Conservation (phyloP, 92 coral and sea anemone species). For the Epizoanthus scotinus region DNA sequence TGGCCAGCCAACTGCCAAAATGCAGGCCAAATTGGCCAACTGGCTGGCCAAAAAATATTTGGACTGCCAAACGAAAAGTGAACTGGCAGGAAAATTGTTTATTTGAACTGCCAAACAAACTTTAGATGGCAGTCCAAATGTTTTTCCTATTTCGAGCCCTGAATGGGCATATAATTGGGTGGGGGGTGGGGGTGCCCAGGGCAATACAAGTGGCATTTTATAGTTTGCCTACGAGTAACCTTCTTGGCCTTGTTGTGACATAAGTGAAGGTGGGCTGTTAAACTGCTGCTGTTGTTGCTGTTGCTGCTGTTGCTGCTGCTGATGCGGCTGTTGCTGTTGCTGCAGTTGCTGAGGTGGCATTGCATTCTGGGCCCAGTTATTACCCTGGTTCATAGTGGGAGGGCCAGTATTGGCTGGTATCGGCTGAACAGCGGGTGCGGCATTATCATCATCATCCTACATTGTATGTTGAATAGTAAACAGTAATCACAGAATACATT, state of each 20-base stretch:
- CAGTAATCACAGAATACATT: not conserved
- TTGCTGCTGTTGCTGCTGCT: not conserved
- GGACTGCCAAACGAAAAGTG: too few relatives aligned
- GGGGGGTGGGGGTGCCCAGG: too few relatives aligned
- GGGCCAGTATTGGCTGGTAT: slow-evolving; percentile 67
- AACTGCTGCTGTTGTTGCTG: slow-evolving; percentile 16
- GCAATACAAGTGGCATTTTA: too few relatives aligned
- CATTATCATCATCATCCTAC: slow-evolving; percentile 42
- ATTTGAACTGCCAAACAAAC: too few relatives aligned
- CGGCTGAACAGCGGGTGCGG: slow-evolving; percentile 57
- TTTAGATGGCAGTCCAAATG: too few relatives aligned
- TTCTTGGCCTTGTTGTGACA: slow-evolving; percentile 38
- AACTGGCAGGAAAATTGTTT: too few relatives aligned
- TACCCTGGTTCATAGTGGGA: slow-evolving; percentile 36
- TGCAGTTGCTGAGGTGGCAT: slow-evolving; percentile 18
- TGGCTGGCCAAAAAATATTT: too few relatives aligned
- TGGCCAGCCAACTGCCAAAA: too few relatives aligned
- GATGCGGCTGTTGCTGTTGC: not conserved
- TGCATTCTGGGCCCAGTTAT: slow-evolving; percentile 25
- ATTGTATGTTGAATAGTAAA: not conserved
- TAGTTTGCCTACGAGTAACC: not conserved
- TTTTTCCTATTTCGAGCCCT: too few relatives aligned
- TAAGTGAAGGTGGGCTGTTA: slow-evolving; percentile 49
- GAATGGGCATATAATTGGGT: too few relatives aligned
- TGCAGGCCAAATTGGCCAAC: too few relatives aligned